A percentile compares a stretch with the other conserved stretches of the same genome.
These are phyloP conservation scores for Podarcis cretensis DNA, from an alignment of 2,113 vertebrate species.

Conservation along the genomic window DNA sequence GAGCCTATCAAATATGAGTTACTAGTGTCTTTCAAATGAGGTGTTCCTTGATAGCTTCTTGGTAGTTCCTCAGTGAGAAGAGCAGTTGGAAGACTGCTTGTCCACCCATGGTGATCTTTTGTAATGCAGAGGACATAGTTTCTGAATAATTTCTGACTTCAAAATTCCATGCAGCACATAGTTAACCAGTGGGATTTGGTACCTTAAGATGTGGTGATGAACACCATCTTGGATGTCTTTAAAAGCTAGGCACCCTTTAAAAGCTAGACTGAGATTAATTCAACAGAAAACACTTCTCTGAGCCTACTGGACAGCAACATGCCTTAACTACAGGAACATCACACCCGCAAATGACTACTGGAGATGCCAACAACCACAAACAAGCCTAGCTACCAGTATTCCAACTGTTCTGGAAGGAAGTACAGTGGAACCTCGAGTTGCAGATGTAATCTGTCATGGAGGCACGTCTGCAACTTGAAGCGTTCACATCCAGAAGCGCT, in stretches of 20 bases:
- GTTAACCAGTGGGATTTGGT: background rate
- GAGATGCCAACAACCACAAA: no score
- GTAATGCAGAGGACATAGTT: background rate
- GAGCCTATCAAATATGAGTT: background rate
- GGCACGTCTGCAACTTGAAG: no score
- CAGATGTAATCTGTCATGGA: no score
- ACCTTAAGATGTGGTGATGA: background rate
- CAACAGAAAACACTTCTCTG: no score
- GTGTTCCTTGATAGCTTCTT: background rate
- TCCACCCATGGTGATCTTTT: background rate
- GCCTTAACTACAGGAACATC: no score
- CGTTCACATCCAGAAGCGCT: no score
- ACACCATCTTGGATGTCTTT: background rate
- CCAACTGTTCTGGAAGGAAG: no score
- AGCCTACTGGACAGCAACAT: no score
- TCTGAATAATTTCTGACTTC: background rate
- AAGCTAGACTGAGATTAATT: no score
- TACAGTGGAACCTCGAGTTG: no score
- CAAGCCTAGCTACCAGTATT: no score
- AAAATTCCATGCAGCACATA: background rate
- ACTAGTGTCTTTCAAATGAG: background rate
- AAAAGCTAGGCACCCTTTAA: background rate
- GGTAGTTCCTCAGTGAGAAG: background rate
- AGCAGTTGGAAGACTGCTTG: background rate
- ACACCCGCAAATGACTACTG: no score